Percentiles rank a stretch among this genome's conserved stretches.
Evolutionary conservation across 2,797 vertebrate genomes (phyloP).

Genomic region (Acridotheres tristis): DNA sequence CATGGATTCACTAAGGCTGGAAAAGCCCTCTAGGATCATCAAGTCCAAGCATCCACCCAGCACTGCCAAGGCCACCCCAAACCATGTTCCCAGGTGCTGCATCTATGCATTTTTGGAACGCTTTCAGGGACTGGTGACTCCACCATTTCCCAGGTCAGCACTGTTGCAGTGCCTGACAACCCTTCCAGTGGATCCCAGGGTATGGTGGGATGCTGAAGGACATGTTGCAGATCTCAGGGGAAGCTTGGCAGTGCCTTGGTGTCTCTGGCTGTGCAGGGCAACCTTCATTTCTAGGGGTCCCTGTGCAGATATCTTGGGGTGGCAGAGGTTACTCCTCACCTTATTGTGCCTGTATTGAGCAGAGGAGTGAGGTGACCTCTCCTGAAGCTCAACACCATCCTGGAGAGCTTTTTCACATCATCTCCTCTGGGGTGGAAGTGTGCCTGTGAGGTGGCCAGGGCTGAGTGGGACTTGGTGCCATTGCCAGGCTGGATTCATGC

Average conservation of each 20-base stretch:
- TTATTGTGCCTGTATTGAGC: neutral
- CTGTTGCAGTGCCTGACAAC: neutral
- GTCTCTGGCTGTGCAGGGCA: neutral
- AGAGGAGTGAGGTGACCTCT: neutral
- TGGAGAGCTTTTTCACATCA: neutral
- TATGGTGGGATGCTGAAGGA: neutral
- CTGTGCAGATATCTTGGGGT: neutral
- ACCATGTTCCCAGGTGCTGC: neutral
- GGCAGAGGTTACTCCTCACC: neutral
- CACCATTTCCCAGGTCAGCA: neutral
- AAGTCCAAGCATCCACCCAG: neutral
- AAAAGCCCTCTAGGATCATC: neutral
- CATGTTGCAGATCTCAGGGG: neutral
- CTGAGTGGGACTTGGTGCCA: neutral
- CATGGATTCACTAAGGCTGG: neutral
- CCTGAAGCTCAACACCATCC: neutral
- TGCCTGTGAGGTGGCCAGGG: neutral
- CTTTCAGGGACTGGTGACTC: neutral
- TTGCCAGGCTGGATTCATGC: neutral
- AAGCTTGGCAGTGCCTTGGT: neutral
- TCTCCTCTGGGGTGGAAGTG: neutral
- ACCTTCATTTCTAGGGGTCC: neutral
- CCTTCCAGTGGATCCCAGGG: neutral
- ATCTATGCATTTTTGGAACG: neutral
- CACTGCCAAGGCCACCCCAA: neutral